phyloP scores from a whole-genome alignment of 2,888 invertebrate species.

The Branchipolynoe longqiensis region DNA sequence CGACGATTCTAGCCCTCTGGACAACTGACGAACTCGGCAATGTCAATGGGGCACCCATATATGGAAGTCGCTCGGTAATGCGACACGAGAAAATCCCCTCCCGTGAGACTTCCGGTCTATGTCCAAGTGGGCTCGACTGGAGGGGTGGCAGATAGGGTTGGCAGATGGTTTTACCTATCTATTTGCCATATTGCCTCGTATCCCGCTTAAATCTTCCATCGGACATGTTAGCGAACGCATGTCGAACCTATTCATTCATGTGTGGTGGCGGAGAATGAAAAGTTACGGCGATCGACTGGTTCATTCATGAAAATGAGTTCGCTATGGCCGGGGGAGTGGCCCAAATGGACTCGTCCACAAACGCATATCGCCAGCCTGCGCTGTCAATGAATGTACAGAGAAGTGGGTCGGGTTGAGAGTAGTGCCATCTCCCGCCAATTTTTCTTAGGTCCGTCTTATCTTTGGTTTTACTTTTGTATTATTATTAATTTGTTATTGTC shows the following conservation, averaged over 20 bases:
- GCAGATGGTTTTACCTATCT: not conserved
- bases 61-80: slow-evolving; percentile 59
- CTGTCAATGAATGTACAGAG: slow-evolving; percentile 36
- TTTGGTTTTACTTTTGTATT: not conserved
- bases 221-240: not conserved
- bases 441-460: not conserved
- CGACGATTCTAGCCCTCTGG: slow-evolving; percentile 2
- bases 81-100: slow-evolving; percentile 59
- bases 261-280: no score
- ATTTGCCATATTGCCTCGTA: not conserved
- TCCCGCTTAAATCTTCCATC: not conserved
- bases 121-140: slow-evolving; percentile 15
- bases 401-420: slow-evolving; percentile 20
- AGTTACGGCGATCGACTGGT: not conserved
- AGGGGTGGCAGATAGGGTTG: slow-evolving; percentile 13
- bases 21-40: slow-evolving; percentile 11
- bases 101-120: slow-evolving; percentile 57
- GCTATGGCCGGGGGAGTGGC: slow-evolving; percentile 1
- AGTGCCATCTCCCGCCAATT: slow-evolving; percentile 41
- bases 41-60: slow-evolving; percentile 58
- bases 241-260: no score
- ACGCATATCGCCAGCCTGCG: slow-evolving; percentile 29
- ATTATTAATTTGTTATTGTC: not conserved
- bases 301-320: slow-evolving; percentile 51
- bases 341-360: slow-evolving; percentile 44